A percentile compares a stretch with the other conserved stretches of the same genome.
Conservation (phyloP, 2,888 invertebrate species). For the Glaucopsyche alexis region DNA sequence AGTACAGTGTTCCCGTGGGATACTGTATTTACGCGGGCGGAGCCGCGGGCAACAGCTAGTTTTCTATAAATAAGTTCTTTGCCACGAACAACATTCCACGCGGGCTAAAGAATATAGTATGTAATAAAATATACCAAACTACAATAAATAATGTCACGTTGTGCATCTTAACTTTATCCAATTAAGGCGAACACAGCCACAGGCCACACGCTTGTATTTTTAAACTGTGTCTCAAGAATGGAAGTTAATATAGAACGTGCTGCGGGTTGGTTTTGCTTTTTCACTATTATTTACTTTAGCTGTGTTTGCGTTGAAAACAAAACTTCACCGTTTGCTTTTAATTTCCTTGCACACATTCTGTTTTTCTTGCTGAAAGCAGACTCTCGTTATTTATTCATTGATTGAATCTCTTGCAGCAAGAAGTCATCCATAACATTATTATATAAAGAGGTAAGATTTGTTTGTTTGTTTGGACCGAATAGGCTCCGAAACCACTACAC, state of each 20-base stretch:
- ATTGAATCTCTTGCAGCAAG: slow-evolving; percentile 1
- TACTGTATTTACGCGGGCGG: too few species aligned
- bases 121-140: too few species aligned
- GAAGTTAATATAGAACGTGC: neutral
- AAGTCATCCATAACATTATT: neutral
- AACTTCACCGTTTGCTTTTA: neutral
- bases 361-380: neutral
- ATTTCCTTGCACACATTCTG: neutral
- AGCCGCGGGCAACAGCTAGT: too few species aligned
- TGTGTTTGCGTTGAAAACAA: neutral
- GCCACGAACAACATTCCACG: too few species aligned
- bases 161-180: too few species aligned
- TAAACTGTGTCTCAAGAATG: neutral
- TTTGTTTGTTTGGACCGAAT: too few species aligned
- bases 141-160: too few species aligned
- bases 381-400: neutral
- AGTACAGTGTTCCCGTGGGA: too few species aligned
- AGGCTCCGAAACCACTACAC: too few species aligned
- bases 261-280: neutral
- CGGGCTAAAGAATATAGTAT: too few species aligned
- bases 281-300: neutral
- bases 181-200: neutral
- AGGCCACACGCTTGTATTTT: neutral
- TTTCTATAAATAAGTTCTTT: too few species aligned
- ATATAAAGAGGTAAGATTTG: too few species aligned